phyloP scores from a whole-genome alignment of 1,140 invertebrate species.

The Muscidifurax raptorellus region DNA sequence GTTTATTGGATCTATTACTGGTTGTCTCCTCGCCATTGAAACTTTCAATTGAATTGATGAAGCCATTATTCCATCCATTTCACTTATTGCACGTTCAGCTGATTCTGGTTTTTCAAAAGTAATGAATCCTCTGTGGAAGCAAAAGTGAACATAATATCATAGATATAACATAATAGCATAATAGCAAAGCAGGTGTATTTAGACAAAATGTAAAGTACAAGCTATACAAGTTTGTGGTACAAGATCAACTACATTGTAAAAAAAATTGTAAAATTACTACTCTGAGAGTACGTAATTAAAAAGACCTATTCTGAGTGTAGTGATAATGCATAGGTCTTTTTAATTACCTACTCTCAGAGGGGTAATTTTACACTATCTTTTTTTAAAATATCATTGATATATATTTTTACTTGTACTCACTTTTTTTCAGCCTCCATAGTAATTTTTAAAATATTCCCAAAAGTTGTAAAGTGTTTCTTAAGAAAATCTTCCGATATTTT shows the following conservation, averaged over 20 bases:
- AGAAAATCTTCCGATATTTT: constrained; percentile 90
- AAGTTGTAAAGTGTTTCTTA: constrained; percentile 85
- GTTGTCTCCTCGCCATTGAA: constrained; percentile 88
- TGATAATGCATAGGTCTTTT: too few species aligned
- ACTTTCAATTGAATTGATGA: constrained; percentile 88
- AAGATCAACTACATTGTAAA: too few species aligned
- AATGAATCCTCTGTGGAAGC: constrained; percentile 89
- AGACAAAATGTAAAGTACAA: too few species aligned
- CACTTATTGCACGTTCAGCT: constrained; percentile 89
- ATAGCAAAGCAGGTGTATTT: too few species aligned
- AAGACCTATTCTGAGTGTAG: too few species aligned
- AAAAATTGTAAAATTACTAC: too few species aligned
- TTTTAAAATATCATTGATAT: constrained; percentile 35
- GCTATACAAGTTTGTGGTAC: too few species aligned
- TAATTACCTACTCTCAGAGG: too few species aligned
- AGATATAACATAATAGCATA: constrained; percentile 27
- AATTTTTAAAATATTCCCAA: constrained; percentile 91
- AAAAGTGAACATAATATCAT: constrained; percentile 39
- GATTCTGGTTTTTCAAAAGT: constrained; percentile 94
- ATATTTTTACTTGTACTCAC: constrained; percentile 72
- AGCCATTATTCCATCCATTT: constrained; percentile 89
- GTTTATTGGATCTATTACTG: constrained; percentile 85
- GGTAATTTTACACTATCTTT: too few species aligned
- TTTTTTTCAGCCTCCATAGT: constrained; percentile 93
- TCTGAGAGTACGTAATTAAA: too few species aligned